Percentiles rank a stretch among this genome's conserved stretches.
phyloP scores from a whole-genome alignment of 2,797 vertebrate species.

The Hippocampus kuda region DNA sequence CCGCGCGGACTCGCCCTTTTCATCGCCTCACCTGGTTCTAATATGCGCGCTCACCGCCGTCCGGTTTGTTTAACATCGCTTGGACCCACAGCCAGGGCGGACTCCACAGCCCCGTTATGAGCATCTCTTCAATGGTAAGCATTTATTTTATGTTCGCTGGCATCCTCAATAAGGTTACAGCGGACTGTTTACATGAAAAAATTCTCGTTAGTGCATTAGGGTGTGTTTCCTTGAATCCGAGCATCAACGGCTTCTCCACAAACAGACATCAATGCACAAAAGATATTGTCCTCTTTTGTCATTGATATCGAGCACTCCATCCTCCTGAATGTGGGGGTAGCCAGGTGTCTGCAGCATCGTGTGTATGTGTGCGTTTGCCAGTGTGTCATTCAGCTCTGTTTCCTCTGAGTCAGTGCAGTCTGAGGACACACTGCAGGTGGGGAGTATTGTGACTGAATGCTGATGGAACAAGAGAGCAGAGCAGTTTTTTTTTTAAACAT shows the following conservation, averaged over 20 bases:
- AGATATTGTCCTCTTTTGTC: constrained; percentile 2
- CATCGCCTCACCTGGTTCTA: constrained; percentile 21
- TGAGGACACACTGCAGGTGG: constrained; percentile 38
- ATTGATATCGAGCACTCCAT: not conserved
- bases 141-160: not conserved
- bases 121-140: constrained; percentile 62
- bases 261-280: not conserved
- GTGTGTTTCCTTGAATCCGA: not conserved
- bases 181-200: not conserved
- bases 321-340: not conserved
- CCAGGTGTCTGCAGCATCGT: constrained; percentile 1
- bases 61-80: constrained; percentile 20
- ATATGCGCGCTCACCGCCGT: constrained; percentile 25
- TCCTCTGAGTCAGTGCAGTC: constrained; percentile 17
- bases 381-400: constrained; percentile 16
- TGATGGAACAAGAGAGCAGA: not conserved
- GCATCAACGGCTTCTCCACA: not conserved
- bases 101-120: constrained; percentile 32
- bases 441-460: constrained; percentile 1
- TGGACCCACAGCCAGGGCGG: constrained; percentile 30
- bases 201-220: not conserved
- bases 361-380: constrained; percentile 8
- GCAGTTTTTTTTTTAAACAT: too few relatives aligned
- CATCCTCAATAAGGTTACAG: not conserved
- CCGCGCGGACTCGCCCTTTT: constrained; percentile 6